These are phyloP conservation scores for Vespertilio murinus DNA, from an alignment of 2,797 vertebrate genomes.

Conservation along the genomic window DNA sequence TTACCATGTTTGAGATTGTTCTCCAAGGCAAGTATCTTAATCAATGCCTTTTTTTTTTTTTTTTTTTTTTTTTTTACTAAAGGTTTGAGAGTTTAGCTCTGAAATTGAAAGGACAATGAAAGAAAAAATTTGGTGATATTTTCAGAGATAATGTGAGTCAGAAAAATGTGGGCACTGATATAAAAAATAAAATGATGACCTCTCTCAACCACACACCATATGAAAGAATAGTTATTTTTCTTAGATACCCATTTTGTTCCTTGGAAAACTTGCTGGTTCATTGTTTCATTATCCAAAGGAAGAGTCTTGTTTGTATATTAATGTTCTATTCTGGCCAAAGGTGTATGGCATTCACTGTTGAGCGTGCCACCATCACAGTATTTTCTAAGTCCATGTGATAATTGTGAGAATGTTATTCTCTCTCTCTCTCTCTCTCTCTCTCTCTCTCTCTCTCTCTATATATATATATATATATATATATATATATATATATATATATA, in stretches of 20 bases:
- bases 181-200: neutral
- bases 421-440: too few species aligned
- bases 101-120: neutral
- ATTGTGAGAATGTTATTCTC: conserved; percentile 70
- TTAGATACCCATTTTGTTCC: neutral
- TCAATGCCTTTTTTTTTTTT: neutral
- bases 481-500: too few species aligned
- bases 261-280: neutral
- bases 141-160: neutral
- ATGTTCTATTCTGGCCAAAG: conserved; percentile 67
- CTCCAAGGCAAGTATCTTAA: neutral
- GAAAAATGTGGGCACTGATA: neutral
- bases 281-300: conserved; percentile 47
- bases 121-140: neutral
- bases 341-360: conserved; percentile 53
- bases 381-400: conserved; percentile 74
- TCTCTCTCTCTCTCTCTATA: too few species aligned
- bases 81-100: neutral
- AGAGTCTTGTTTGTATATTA: conserved; percentile 64
- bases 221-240: neutral
- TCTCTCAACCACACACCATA: neutral
- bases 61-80: neutral
- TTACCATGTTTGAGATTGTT: neutral
- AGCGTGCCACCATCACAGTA: conserved; percentile 59
- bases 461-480: too few species aligned